Conservation (phyloP, 2,888 invertebrate species). For the Chorisops tibialis region DNA sequence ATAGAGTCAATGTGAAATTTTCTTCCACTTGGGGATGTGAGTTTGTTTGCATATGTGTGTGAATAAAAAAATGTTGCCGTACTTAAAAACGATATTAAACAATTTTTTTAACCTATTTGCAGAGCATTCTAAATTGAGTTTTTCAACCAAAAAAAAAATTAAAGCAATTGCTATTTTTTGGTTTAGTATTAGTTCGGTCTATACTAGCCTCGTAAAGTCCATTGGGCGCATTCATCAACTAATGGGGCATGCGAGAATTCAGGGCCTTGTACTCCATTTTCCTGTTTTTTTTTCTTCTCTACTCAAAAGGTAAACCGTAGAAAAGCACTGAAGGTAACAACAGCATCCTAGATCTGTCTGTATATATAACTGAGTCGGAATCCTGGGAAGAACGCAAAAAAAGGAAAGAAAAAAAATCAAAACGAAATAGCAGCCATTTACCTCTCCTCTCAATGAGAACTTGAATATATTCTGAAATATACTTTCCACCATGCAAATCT, state of each 20-base stretch:
- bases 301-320: constrained; percentile 13
- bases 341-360: constrained; percentile 9
- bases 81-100: too few species aligned
- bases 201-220: too few species aligned
- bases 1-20: too few species aligned
- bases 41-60: too few species aligned
- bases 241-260: constrained; percentile 33
- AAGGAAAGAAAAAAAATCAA: constrained; percentile 4
- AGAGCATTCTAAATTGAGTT: too few species aligned
- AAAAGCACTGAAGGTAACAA: constrained; percentile 23
- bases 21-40: too few species aligned
- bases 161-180: too few species aligned
- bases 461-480: constrained; percentile 26
- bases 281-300: constrained; percentile 21
- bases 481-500: constrained; percentile 30
- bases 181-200: too few species aligned
- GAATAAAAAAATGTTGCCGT: too few species aligned
- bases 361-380: constrained; percentile 25
- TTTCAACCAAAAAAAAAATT: too few species aligned
- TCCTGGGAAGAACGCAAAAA: constrained; percentile 1
- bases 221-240: constrained; percentile 35
- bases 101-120: too few species aligned
- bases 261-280: neutral
- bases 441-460: constrained; percentile 20
- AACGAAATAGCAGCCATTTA: constrained; percentile 31